Evolutionary conservation across 2,113 vertebrate species (phyloP).

Genomic region (Alouatta palliata): DNA sequence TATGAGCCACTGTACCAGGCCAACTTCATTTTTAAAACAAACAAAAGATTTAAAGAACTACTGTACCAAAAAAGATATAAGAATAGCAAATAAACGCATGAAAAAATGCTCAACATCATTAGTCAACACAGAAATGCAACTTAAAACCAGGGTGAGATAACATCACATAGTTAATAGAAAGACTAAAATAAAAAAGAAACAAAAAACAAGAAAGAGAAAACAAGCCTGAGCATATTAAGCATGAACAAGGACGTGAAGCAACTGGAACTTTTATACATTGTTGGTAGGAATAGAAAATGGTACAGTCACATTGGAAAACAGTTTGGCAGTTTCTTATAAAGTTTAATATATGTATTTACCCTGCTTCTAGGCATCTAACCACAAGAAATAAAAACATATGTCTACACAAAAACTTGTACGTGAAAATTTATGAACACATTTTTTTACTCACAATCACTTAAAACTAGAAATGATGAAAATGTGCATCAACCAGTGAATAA

Average conservation of each 20-base stretch:
- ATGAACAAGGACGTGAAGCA: not conserved
- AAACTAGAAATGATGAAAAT: not conserved
- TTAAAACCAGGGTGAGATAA: not conserved
- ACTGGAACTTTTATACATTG: not conserved
- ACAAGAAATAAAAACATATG: not conserved
- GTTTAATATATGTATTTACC: not conserved
- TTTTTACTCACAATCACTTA: not conserved
- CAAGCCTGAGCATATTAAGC: not conserved
- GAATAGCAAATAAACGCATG: not conserved
- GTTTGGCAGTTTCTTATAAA: not conserved
- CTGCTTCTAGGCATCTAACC: not conserved
- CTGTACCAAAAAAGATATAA: not conserved
- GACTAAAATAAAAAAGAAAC: not conserved
- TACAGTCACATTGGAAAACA: not conserved
- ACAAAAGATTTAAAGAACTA: not conserved
- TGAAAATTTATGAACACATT: not conserved
- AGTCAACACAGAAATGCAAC: not conserved
- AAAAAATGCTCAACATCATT: not conserved
- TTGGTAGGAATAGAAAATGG: not conserved
- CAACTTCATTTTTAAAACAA: not conserved
- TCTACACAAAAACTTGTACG: not conserved
- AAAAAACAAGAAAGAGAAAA: not conserved
- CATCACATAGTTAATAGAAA: not conserved
- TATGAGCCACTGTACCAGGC: no score
- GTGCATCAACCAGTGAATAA: not conserved